phyloP scores from a whole-genome alignment of 2,113 vertebrate species.

The Chionodraco myersi region DNA sequence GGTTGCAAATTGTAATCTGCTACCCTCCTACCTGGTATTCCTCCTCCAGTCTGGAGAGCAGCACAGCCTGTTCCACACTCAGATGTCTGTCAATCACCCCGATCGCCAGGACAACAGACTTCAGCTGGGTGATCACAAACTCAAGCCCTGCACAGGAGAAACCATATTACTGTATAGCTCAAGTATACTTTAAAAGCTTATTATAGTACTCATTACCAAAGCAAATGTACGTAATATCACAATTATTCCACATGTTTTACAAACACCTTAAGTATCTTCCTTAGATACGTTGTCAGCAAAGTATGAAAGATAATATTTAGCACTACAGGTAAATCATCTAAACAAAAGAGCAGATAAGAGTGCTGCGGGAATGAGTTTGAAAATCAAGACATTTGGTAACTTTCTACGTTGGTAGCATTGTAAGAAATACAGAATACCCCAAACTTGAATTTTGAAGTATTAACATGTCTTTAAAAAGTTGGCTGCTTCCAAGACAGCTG shows the following conservation, averaged over 20 bases:
- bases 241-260: not conserved
- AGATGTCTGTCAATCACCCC: slow-evolving; percentile 90
- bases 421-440: too few species aligned
- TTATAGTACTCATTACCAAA: not conserved
- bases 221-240: not conserved
- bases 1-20: not conserved
- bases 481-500: too few species aligned
- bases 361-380: too few species aligned
- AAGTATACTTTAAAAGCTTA: not conserved
- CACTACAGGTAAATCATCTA: not conserved
- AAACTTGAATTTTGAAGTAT: too few species aligned
- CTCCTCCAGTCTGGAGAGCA: slow-evolving; percentile 95
- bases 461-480: too few species aligned
- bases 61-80: slow-evolving; percentile 92
- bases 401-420: too few species aligned
- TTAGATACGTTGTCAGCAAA: not conserved
- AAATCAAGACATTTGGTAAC: too few species aligned
- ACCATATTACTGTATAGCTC: not conserved
- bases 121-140: slow-evolving; percentile 93
- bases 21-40: slow-evolving; percentile 91
- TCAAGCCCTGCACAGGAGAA: slow-evolving; percentile 88
- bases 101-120: slow-evolving; percentile 93
- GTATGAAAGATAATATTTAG: not conserved
- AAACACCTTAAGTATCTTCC: not conserved
- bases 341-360: not conserved